phyloP scores from a whole-genome alignment of 2,113 vertebrate genomes.

The Leptobrachium ailaonicum region DNA sequence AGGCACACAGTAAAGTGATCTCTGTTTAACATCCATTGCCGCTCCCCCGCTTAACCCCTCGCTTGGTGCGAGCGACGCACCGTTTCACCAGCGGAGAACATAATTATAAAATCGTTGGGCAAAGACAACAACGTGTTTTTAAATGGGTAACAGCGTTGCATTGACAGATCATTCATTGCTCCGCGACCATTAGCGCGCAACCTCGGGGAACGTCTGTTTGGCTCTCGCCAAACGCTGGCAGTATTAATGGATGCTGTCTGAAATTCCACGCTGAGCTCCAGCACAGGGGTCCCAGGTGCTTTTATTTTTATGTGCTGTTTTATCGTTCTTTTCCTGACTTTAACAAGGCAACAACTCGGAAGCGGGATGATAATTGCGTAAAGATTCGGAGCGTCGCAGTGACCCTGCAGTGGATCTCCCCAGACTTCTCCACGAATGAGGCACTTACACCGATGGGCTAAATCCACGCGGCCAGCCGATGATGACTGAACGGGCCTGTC shows the following conservation, averaged over 20 bases:
- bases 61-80: neutral
- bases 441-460: too few species aligned
- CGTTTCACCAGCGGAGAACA: constrained; percentile 1
- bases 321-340: too few species aligned
- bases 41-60: constrained; percentile 6
- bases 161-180: constrained; percentile 26
- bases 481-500: too few species aligned
- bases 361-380: too few species aligned
- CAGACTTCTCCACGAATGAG: too few species aligned
- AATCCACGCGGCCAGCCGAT: too few species aligned
- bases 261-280: constrained; percentile 1
- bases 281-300: neutral
- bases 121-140: constrained; percentile 14
- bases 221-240: constrained; percentile 13
- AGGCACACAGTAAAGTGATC: neutral
- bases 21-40: neutral
- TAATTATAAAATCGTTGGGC: constrained; percentile 26
- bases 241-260: constrained; percentile 34
- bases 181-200: constrained; percentile 16
- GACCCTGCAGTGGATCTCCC: too few species aligned
- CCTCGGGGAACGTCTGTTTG: constrained; percentile 36
- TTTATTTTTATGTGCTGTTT: too few species aligned
- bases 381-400: too few species aligned
- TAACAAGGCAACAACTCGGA: too few species aligned
- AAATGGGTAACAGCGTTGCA: constrained; percentile 10